Evolutionary conservation across 2,113 vertebrate genomes (phyloP), one percentile per base, ranked within the genome.

Genomic region (Nothobranchius furzeri): DNA sequence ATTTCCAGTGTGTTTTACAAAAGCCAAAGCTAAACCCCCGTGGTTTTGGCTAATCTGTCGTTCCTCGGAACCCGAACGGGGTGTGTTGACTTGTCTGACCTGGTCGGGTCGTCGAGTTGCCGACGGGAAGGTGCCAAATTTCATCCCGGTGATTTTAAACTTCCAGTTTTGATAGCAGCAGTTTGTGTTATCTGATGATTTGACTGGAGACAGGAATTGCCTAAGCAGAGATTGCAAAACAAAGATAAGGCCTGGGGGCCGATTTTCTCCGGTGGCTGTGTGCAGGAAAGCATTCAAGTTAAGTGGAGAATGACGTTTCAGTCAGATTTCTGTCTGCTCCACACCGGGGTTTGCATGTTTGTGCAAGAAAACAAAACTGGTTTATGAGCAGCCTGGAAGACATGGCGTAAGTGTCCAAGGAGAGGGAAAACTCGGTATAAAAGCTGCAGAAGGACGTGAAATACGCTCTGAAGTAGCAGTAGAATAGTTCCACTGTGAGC

Each of bases 151-250:
- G 20, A 35, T 50, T 60, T 40, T 37, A 9, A 52, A 56, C 52
- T 73, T 47, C 45, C 36, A 20, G 36, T 20, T 67, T 40, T 30
- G n/a, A 48, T 10, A 24, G 57, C 36, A 40, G 52, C 14, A 45
- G 46, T 64, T 54, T 30, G 47, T 30, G 12, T 59, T 59, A 36
- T 54, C 56, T 35, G 45, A 15, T 24, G 14, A 40, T 61, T 67
- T 64, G 54, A 46, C 43, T 73, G 56, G 20, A 40, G 52, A 49
- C 15, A 12, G 50, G 10, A 15, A 60, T 60, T 45, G 59, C 53
- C 59, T 52, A 63, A 52, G 47, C 48, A 7, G 47, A 55, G 64
- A 43, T 63, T 61, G 60, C 72, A 57, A 45, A 65, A 68, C 25
- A 64, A 53, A 68, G 61, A 40, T 56, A 9, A 2, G 9, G 20